Conservation (phyloP, 2,797 vertebrate species). For the Buceros bicornis region DNA sequence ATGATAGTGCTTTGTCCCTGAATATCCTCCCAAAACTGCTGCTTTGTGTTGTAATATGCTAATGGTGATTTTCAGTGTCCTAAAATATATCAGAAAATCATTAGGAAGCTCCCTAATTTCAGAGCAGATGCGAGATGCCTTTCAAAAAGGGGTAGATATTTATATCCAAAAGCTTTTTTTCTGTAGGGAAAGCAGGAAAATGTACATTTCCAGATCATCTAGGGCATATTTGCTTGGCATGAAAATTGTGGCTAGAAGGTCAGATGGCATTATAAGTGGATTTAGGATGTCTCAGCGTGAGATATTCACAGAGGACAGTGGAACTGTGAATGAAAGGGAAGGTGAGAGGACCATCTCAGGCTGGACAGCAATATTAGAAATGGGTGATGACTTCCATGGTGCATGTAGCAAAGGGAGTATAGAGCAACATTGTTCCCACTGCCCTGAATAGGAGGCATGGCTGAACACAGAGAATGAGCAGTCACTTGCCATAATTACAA, state of each 20-base stretch:
- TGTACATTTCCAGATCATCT: not conserved
- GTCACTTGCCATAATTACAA: not conserved
- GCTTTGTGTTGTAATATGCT: not conserved
- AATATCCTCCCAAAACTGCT: not conserved
- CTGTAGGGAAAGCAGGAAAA: not conserved
- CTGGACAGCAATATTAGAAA: not conserved
- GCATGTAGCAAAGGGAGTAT: not conserved
- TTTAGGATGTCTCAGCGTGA: not conserved
- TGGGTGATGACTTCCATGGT: not conserved
- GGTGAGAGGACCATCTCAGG: not conserved
- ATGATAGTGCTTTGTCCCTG: not conserved
- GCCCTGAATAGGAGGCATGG: not conserved
- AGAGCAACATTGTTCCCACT: not conserved
- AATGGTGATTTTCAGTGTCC: not conserved
- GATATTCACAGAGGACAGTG: not conserved
- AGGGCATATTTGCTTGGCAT: not conserved
- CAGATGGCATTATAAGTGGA: not conserved
- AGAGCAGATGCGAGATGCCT: not conserved
- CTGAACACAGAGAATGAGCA: constrained; percentile 35
- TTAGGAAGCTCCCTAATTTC: not conserved
- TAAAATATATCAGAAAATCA: not conserved
- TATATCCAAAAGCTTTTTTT: not conserved
- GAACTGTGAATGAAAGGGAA: not conserved
- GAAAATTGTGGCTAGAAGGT: not conserved
- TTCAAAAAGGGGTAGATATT: not conserved